Percentiles rank a stretch among this genome's conserved stretches.
phyloP scores from a whole-genome alignment of 2,888 invertebrate genomes.

The Ophion obscuratus region DNA sequence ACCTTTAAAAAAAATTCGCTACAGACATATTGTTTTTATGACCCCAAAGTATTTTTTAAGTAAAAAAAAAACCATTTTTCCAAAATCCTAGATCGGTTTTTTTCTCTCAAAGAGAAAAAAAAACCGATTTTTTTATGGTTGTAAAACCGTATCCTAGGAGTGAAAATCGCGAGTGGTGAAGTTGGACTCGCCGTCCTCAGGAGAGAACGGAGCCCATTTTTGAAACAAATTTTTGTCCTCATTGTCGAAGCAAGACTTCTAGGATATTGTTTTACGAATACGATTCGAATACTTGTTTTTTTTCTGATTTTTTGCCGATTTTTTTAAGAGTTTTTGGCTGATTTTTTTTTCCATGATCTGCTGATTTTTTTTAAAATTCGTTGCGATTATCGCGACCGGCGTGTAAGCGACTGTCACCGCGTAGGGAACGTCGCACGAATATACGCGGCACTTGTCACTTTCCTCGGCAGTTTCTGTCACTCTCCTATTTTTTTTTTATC shows the following conservation, averaged over 20 bases:
- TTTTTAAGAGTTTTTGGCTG: background rate
- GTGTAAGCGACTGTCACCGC: constrained; percentile 62
- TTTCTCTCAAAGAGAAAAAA: too few relatives aligned
- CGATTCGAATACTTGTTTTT: too few relatives aligned
- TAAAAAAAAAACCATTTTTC: too few relatives aligned
- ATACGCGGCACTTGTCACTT: constrained; percentile 17
- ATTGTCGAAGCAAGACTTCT: background rate
- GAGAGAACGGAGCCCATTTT: background rate
- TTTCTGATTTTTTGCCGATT: background rate
- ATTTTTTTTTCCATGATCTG: background rate
- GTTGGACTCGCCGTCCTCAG: too few relatives aligned
- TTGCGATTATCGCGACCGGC: background rate
- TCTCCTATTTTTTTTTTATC: constrained; percentile 11
- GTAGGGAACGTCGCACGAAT: constrained; percentile 44
- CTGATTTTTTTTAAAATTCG: too few relatives aligned
- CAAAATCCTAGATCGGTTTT: too few relatives aligned
- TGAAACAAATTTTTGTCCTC: background rate
- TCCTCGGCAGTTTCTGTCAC: constrained; percentile 2
- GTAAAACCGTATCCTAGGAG: too few relatives aligned
- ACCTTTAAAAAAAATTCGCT: too few relatives aligned
- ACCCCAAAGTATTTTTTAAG: too few relatives aligned
- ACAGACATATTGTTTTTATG: too few relatives aligned
- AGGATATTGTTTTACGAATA: background rate
- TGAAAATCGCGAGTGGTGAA: too few relatives aligned
- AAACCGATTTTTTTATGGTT: too few relatives aligned